These are phyloP conservation scores for Urocitellus parryii DNA, from an alignment of 2,113 vertebrate genomes.

Conservation along the genomic window DNA sequence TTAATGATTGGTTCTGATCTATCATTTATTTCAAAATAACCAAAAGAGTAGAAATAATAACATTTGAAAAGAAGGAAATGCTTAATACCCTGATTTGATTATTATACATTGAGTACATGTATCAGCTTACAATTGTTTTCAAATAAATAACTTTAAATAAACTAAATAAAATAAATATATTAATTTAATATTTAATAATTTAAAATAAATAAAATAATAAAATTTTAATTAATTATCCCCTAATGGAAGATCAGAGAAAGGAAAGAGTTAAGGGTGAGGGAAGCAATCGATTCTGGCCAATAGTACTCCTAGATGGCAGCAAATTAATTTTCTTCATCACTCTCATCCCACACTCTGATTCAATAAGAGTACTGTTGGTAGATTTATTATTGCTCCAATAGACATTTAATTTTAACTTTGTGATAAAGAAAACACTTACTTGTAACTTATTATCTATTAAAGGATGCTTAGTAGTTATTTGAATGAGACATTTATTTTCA, in stretches of 20 bases:
- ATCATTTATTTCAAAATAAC: neutral
- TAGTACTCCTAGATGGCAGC: neutral
- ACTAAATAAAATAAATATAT: too few relatives aligned
- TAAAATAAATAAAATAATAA: neutral
- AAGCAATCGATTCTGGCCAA: neutral
- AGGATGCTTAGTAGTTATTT: neutral
- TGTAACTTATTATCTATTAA: slow-evolving; percentile 4
- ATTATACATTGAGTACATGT: too few relatives aligned
- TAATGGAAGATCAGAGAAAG: neutral
- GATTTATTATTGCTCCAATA: neutral
- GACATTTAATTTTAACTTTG: neutral
- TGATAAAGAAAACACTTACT: neutral
- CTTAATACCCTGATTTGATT: neutral
- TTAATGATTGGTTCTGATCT: neutral
- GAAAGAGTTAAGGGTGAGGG: neutral
- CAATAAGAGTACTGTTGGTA: neutral
- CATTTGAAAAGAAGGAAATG: neutral
- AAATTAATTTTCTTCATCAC: neutral
- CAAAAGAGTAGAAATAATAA: neutral
- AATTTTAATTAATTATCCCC: neutral
- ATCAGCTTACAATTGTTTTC: neutral
- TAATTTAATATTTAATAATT: too few relatives aligned
- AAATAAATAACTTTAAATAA: too few relatives aligned
- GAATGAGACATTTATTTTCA: neutral
- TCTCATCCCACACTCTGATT: slow-evolving; percentile 6